Base-by-base conservation (phyloP, 1,140 invertebrate species). In the Sweltsa coloradensis region DNA sequence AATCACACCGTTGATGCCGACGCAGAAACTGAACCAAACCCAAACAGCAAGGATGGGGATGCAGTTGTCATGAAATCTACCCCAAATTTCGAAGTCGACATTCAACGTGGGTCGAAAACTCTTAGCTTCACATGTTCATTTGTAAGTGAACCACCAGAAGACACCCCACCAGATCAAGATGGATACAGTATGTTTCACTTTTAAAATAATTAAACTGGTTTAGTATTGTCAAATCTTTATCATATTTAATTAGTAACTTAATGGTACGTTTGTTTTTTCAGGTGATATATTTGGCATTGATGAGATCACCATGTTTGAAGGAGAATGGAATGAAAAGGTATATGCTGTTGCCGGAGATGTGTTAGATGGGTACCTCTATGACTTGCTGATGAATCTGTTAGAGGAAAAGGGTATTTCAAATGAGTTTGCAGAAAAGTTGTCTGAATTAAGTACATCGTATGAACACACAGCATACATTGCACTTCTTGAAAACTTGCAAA, bases 371-470 rank as follows among this genome's bases (percentile, higher is more conserved):
- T 89, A 91, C 60, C 67, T 97, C 21, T 96, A 96, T 60, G 92
- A 96, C 64, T 71, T 95, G 18, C 67, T 96, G 34, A 89, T 96
- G 85, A 93, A 94, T 58, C 74, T 89, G 48, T 70, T 97, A 41
- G 90, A 95, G 62, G 91, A 96, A 59, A 89, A 93, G 57, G 91
- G 91, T 23, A 74, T 97, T 47, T 83, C 81, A 49, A 91, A 93
- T 61, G 87, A 92, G 52, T 95, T 96, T 69, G 83, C 80, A 7
- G 82, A 89, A 45, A 87, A 93, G 62, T 56, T 97, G 1, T 77
- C 85, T 0, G 79, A 88, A 34, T 78, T 89, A 52, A 87, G 86
- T 58, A 95, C 92, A 2, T 74, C 72, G 13, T 94, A 95, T 59
- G 93, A 97, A 66, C 91, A 95, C 58, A 71, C 75, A 3, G 79